Evolutionary conservation across 2,888 invertebrate genomes (phyloP).

Genomic region (Agrochola lychnidis): DNA sequence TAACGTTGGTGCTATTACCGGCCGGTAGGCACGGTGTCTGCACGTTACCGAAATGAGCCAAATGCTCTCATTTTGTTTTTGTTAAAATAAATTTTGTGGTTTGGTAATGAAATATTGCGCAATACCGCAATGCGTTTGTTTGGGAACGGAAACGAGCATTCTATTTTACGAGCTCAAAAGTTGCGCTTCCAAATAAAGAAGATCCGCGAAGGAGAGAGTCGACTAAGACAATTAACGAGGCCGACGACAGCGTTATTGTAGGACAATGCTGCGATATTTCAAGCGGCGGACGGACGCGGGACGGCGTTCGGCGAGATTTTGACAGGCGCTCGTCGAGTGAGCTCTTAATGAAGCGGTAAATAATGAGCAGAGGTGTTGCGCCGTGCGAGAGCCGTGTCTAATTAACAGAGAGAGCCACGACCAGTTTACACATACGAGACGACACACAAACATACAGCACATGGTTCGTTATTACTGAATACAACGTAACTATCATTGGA

Average conservation of each 20-base stretch:
- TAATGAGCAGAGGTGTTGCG: slow-evolving; percentile 89
- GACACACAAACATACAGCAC: slow-evolving; percentile 64
- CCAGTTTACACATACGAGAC: slow-evolving; percentile 77
- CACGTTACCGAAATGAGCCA: slow-evolving; percentile 83
- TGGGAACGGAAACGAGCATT: slow-evolving; percentile 78
- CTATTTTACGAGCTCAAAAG: slow-evolving; percentile 80
- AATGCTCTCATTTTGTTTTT: slow-evolving; percentile 81
- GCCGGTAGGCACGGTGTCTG: slow-evolving; percentile 80
- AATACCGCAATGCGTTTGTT: slow-evolving; percentile 76
- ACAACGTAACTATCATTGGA: slow-evolving; percentile 67
- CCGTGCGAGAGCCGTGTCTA: slow-evolving; percentile 85
- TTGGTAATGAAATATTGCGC: slow-evolving; percentile 78
- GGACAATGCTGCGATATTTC: slow-evolving; percentile 88
- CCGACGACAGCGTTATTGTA: slow-evolving; percentile 88
- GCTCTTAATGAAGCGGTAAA: slow-evolving; percentile 90
- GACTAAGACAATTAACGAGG: slow-evolving; percentile 86
- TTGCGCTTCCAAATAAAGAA: slow-evolving; percentile 78
- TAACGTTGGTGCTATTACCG: slow-evolving; percentile 81
- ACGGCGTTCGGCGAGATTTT: slow-evolving; percentile 86
- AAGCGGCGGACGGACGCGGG: slow-evolving; percentile 78
- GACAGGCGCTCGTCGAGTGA: slow-evolving; percentile 87
- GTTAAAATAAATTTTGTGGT: slow-evolving; percentile 72
- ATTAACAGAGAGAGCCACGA: slow-evolving; percentile 83
- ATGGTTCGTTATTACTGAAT: slow-evolving; percentile 75
- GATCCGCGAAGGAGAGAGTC: slow-evolving; percentile 76